These are phyloP conservation scores for Ormyrus labotus DNA, from an alignment of 2,888 invertebrate genomes.

Conservation along the genomic window DNA sequence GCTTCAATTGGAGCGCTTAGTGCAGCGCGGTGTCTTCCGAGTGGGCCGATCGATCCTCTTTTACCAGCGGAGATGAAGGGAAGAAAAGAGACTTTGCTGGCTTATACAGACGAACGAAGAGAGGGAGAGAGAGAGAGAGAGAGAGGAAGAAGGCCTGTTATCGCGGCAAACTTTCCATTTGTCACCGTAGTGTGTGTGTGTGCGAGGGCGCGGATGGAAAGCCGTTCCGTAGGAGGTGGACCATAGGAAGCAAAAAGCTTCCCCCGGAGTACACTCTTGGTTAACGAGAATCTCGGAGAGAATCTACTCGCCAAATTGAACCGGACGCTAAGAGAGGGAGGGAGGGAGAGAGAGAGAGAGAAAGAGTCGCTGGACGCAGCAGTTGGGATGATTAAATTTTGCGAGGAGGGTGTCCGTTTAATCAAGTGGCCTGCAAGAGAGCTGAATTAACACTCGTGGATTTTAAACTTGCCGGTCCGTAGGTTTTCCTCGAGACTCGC, in stretches of 20 bases:
- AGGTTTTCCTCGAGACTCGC: background rate
- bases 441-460: conserved; percentile 42
- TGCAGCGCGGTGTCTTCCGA: background rate
- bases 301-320: conserved; percentile 47
- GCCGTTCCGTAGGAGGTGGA: background rate
- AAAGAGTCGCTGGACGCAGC: background rate
- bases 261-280: conserved; percentile 31
- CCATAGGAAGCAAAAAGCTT: conserved; percentile 51
- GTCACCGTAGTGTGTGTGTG: conserved; percentile 54
- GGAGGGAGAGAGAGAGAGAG: background rate
- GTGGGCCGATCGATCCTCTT: conserved; percentile 6
- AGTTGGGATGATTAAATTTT: conserved; percentile 47
- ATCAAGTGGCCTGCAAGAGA: conserved; percentile 28
- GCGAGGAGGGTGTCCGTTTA: conserved; percentile 40
- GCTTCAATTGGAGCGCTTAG: conserved; percentile 7
- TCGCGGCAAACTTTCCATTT: conserved; percentile 62
- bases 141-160: conserved; percentile 51
- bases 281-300: conserved; percentile 44
- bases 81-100: background rate
- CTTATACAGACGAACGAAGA: background rate
- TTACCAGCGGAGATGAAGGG: background rate
- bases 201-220: conserved; percentile 40
- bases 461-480: conserved; percentile 11
- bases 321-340: background rate
- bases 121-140: background rate